phyloP scores from a whole-genome alignment of 2,888 invertebrate genomes.

The Leucophenga montana region DNA sequence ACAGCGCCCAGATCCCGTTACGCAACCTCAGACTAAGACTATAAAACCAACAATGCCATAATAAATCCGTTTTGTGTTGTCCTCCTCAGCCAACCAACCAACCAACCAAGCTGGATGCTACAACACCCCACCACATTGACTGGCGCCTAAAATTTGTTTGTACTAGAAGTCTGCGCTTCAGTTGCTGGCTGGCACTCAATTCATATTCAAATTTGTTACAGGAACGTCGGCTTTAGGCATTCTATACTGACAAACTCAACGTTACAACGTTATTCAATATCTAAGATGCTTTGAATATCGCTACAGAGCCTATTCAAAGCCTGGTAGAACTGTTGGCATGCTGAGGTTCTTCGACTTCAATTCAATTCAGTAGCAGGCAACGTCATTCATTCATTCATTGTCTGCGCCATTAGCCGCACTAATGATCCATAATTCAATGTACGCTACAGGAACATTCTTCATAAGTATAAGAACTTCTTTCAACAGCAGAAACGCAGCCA shows the following conservation, averaged over 20 bases:
- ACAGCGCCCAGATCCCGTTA: not conserved
- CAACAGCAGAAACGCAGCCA: no score
- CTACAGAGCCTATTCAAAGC: no score
- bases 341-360: no score
- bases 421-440: conserved; percentile 57
- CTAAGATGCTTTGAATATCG: no score
- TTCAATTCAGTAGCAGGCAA: not conserved
- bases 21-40: conserved; percentile 4
- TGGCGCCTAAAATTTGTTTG: not conserved
- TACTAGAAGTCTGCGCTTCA: not conserved
- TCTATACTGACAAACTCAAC: no score
- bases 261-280: no score
- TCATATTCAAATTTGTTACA: conserved; percentile 58
- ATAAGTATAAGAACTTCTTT: not conserved
- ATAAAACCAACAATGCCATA: conserved; percentile 54
- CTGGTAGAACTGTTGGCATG: no score
- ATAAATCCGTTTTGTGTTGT: conserved; percentile 62
- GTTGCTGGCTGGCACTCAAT: conserved; percentile 38
- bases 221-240: not conserved
- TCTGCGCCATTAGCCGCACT: conserved; percentile 65
- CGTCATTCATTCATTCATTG: conserved; percentile 50
- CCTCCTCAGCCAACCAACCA: conserved; percentile 62
- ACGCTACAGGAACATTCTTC: not conserved
- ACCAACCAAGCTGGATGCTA: conserved; percentile 28
- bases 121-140: not conserved